Evolutionary conservation across 2,113 vertebrate species (phyloP).

Genomic region (Elaphurus davidianus): DNA sequence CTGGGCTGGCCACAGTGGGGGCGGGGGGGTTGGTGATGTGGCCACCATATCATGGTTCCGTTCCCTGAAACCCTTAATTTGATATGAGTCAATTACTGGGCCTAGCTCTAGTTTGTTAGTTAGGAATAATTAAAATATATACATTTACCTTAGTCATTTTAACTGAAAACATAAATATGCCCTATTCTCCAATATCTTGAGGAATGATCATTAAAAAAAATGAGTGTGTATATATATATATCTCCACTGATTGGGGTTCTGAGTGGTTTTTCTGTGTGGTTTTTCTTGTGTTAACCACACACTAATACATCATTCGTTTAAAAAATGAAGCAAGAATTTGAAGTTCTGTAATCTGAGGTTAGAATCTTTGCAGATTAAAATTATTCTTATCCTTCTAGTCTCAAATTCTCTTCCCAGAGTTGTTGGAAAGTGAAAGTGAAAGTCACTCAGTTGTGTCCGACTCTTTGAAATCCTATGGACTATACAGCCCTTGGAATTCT

Average conservation of each 20-base stretch:
- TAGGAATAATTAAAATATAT: neutral
- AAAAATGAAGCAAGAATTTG: neutral
- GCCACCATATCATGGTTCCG: neutral
- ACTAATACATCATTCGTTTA: neutral
- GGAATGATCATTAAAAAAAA: neutral
- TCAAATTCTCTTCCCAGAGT: neutral
- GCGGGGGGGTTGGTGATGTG: neutral
- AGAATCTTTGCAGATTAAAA: neutral
- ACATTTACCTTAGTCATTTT: neutral
- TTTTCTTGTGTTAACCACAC: neutral
- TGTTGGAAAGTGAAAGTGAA: neutral
- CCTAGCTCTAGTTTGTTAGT: neutral
- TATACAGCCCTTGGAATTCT: neutral
- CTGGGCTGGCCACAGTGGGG: neutral
- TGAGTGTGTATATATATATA: neutral
- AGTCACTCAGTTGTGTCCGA: neutral
- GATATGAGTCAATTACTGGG: neutral
- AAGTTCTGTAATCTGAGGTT: neutral
- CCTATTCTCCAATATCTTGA: neutral
- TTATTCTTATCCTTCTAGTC: neutral
- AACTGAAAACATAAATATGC: neutral
- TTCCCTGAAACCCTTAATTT: neutral
- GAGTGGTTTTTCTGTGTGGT: neutral
- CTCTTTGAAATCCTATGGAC: neutral
- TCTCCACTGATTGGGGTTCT: neutral